Evolutionary conservation across 2,888 invertebrate genomes (phyloP).

Genomic region (Epinotia bilunana): DNA sequence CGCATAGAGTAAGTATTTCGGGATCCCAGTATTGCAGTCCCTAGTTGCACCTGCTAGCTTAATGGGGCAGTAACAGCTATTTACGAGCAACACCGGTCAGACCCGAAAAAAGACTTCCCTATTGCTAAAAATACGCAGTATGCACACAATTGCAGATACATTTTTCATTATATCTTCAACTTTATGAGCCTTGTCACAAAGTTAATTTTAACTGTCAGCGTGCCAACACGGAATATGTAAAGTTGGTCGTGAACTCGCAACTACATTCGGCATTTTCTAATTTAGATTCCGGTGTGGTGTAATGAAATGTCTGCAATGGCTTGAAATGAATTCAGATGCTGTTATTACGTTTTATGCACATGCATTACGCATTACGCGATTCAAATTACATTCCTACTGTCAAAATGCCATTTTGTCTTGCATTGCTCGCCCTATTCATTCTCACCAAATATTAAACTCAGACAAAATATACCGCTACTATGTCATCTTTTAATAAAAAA

Average conservation of each 20-base stretch:
- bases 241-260: conserved; percentile 18
- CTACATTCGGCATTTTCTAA: conserved; percentile 20
- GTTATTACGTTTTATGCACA: background rate
- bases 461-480: too few relatives aligned
- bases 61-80: background rate
- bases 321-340: background rate
- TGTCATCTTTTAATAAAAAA: too few relatives aligned
- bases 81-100: background rate
- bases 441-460: too few relatives aligned
- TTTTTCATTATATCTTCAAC: background rate
- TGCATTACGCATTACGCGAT: background rate
- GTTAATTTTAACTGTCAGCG: conserved; percentile 10
- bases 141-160: background rate
- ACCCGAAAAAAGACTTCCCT: background rate
- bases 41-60: background rate
- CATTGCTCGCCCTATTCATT: too few relatives aligned
- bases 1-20: background rate
- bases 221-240: conserved; percentile 6
- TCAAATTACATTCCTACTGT: too few relatives aligned
- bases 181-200: background rate
- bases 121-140: background rate
- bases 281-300: conserved; percentile 11
- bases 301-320: background rate
- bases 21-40: background rate
- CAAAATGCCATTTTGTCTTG: too few relatives aligned